Conservation (phyloP, 2,797 vertebrate genomes). For the Acanthiza pusilla region DNA sequence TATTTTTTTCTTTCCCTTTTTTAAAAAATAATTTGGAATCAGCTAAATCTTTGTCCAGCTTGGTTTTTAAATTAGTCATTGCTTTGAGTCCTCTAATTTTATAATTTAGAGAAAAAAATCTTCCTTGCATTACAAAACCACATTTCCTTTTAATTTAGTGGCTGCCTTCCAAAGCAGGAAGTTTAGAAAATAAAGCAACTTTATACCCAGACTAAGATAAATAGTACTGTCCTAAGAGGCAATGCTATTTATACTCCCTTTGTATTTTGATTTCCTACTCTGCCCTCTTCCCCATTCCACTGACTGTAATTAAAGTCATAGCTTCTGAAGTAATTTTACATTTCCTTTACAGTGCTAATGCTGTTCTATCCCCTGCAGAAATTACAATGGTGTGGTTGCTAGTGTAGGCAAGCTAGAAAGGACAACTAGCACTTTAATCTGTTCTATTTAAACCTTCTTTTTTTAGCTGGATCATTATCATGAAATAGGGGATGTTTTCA, state of each 20-base stretch:
- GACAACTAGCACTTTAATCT: background rate
- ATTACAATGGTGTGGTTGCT: background rate
- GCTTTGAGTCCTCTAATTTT: background rate
- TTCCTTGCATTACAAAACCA: conserved; percentile 2
- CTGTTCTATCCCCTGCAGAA: background rate
- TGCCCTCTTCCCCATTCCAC: conserved; percentile 18
- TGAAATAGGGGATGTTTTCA: background rate
- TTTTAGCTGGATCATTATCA: background rate
- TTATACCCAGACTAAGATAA: conserved; percentile 56
- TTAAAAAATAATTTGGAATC: background rate
- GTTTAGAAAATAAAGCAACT: conserved; percentile 57
- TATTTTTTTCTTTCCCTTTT: background rate
- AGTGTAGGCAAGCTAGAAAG: background rate
- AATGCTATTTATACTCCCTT: conserved; percentile 62
- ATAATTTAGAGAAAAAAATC: background rate
- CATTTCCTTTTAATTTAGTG: conserved; percentile 36
- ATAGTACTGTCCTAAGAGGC: conserved; percentile 51
- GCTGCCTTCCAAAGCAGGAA: conserved; percentile 66
- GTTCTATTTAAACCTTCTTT: background rate
- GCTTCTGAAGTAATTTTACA: conserved; percentile 22
- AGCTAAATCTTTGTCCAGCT: background rate
- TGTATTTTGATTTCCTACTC: conserved; percentile 62
- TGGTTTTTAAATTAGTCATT: conserved; percentile 24
- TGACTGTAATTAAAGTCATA: conserved; percentile 32
- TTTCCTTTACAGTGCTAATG: conserved; percentile 7